phyloP scores from a whole-genome alignment of 2,113 vertebrate species.

The Platichthys stellatus region DNA sequence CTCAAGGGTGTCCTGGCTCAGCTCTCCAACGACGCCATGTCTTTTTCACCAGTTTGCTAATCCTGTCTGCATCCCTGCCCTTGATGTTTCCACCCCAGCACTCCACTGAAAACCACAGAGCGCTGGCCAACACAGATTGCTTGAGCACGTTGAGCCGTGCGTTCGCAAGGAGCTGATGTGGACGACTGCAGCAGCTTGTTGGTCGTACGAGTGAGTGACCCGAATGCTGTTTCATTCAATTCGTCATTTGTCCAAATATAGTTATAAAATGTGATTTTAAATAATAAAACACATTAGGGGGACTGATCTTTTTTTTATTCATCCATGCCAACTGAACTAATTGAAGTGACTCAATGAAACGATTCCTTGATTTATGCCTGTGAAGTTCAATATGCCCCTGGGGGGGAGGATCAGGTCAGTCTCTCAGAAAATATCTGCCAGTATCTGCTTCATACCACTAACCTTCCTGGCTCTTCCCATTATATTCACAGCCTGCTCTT shows the following conservation, averaged over 20 bases:
- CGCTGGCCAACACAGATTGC: constrained; percentile 33
- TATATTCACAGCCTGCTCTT: constrained; percentile 12
- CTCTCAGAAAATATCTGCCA: constrained; percentile 1
- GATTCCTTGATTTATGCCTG: constrained; percentile 1
- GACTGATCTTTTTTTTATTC: neutral
- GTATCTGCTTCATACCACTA: constrained; percentile 1
- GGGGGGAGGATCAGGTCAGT: constrained; percentile 11
- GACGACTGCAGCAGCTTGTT: neutral
- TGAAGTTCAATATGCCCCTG: constrained; percentile 30
- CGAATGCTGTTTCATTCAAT: constrained; percentile 9
- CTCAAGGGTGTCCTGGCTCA: constrained; percentile 47
- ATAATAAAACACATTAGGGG: constrained; percentile 20
- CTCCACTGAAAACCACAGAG: constrained; percentile 23
- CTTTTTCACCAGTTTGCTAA: constrained; percentile 57
- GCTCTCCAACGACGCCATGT: constrained; percentile 34
- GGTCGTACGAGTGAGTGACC: neutral
- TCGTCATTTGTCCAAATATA: constrained; percentile 6
- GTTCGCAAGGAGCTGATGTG: neutral
- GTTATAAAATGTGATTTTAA: constrained; percentile 35
- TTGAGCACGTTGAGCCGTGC: constrained; percentile 11
- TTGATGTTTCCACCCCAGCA: constrained; percentile 57
- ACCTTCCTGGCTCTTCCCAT: constrained; percentile 12
- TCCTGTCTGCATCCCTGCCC: constrained; percentile 61
- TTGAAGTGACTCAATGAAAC: constrained; percentile 30
- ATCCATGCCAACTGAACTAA: neutral